Base-by-base conservation (phyloP, 2,888 invertebrate species). In the Drosophila antonietae region DNA sequence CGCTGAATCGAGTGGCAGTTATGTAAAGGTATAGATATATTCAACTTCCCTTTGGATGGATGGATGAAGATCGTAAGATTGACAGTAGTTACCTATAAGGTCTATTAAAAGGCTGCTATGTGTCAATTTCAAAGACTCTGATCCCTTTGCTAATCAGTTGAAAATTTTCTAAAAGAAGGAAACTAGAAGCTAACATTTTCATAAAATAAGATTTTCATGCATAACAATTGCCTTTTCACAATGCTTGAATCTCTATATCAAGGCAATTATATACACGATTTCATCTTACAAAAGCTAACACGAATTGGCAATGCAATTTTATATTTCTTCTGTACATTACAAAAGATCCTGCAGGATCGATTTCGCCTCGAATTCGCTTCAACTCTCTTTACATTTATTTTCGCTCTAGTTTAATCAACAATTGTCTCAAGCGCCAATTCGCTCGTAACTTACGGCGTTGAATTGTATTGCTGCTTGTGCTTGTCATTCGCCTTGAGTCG, bases 391-490 rank as follows among this genome's bases (percentile, higher is more conserved):
- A 3, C 43, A 18, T 18, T 9, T 28, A 15, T 33, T 49, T 33
- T n/a, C 18, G 33, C 51, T 12, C 51, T 33, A n/a, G n/a, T 28
- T 15, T 9, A 20, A 43, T 44, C 14, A 10, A 41, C 9, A n/a
- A 9, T 14, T 15, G 39, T 15, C 43, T 43, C 10, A 7, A 23
- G 14, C 23, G 46, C 15, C 23, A 51, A 51, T 56, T 37, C 62
- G 23, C 12, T 14, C 23, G 33, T 6, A 6, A 81, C 81, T 82
- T 82, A 82, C 81, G 81, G 81, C 23, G 81, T 83, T 20, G 81
- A 82, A 20, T 70, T 82, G 63, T 82, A 82, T 10, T 70, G 81
- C 43, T 69, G 71, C 31, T 64, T 75, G 9, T 57, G 64, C 49
- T 73, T 81, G 43, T 33, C 49, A 46, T 55, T 69, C 28, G 68